phyloP scores from a whole-genome alignment of 2,113 vertebrate genomes.

The Myrmophylax atrothorax region DNA sequence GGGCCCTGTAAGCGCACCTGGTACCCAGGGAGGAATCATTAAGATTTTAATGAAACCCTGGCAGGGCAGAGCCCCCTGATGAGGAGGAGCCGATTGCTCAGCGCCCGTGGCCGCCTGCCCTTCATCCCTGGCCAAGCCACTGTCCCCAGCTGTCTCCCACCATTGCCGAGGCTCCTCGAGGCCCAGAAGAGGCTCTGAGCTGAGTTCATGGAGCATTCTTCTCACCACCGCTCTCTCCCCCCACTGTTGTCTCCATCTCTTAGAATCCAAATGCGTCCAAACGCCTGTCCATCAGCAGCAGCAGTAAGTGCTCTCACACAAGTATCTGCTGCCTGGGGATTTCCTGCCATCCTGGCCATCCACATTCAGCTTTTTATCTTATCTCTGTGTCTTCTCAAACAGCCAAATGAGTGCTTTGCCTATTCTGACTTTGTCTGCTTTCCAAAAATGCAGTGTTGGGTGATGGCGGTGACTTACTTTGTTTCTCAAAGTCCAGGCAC shows the following conservation, averaged over 20 bases:
- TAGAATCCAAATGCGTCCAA: not conserved
- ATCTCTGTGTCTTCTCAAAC: not conserved
- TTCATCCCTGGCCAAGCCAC: conserved; percentile 80
- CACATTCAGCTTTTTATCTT: not conserved
- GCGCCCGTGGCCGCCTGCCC: conserved; percentile 3
- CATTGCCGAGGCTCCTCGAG: conserved; percentile 71
- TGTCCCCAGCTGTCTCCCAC: conserved; percentile 83
- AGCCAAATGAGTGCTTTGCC: not conserved
- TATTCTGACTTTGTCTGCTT: not conserved
- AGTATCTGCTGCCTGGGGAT: not conserved
- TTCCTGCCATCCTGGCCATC: not conserved
- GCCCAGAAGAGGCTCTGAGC: conserved; percentile 44
- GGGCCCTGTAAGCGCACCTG: not conserved
- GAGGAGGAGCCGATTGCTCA: not conserved
- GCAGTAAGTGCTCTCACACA: not conserved
- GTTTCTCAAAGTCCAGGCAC: not conserved
- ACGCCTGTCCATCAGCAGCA: not conserved
- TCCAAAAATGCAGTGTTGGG: not conserved
- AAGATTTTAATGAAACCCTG: not conserved
- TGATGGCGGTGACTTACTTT: not conserved
- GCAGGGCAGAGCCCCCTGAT: not conserved
- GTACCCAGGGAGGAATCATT: not conserved
- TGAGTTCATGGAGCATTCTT: not conserved
- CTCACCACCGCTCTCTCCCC: not conserved
- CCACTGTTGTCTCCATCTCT: not conserved